Percentiles rank a stretch among this genome's conserved stretches.
Conservation (phyloP, 2,888 invertebrate species). For the Luffia ferchaultella region DNA sequence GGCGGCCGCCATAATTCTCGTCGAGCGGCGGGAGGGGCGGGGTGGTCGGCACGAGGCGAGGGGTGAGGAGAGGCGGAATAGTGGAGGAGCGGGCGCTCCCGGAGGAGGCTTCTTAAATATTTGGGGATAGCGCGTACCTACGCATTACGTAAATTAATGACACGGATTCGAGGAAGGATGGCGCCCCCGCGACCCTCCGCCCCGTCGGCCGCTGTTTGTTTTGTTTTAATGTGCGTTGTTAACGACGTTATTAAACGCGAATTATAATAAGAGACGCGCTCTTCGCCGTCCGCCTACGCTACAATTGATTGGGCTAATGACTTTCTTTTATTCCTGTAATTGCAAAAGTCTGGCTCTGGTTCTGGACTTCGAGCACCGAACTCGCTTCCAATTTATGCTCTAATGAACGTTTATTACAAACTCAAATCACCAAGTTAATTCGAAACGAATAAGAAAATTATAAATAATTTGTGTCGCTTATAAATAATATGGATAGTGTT, state of each 20-base stretch:
- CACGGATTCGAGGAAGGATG: constrained; percentile 68
- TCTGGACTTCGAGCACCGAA: neutral
- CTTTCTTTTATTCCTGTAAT: constrained; percentile 54
- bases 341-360: constrained; percentile 34
- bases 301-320: constrained; percentile 56
- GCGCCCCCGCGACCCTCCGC: constrained; percentile 39
- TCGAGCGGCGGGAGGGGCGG: constrained; percentile 34
- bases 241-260: constrained; percentile 62
- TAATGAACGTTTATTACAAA: too few species aligned
- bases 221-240: constrained; percentile 65
- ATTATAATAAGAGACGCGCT: constrained; percentile 42
- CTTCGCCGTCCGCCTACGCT: constrained; percentile 19
- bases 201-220: constrained; percentile 50
- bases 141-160: constrained; percentile 68
- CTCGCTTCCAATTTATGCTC: neutral
- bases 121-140: constrained; percentile 68
- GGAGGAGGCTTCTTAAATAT: constrained; percentile 68
- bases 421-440: too few species aligned
- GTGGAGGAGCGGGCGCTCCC: constrained; percentile 62
- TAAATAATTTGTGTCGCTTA: too few species aligned
- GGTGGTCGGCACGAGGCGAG: constrained; percentile 22
- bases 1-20: constrained; percentile 71
- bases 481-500: too few species aligned
- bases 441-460: too few species aligned
- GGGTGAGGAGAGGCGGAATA: constrained; percentile 28